Conservation (phyloP, 2,888 invertebrate genomes). For the Acleris sparsana region DNA sequence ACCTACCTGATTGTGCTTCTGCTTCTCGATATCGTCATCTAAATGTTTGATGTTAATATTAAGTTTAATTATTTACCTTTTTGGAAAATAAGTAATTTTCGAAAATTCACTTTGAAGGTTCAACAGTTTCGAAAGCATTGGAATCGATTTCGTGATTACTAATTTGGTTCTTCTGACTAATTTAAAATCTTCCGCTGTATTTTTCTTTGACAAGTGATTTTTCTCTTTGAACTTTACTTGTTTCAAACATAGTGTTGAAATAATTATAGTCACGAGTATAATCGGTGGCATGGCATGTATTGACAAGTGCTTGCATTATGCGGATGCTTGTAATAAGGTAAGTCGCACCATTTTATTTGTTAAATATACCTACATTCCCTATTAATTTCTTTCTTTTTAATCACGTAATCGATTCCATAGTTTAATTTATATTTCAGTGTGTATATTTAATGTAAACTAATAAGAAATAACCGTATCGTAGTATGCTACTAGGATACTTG, state of each 20-base stretch:
- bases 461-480: conserved; percentile 38
- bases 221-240: neutral
- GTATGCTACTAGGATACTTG: conserved; percentile 69
- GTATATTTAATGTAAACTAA: conserved; percentile 48
- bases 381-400: conserved; percentile 42
- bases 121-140: conserved; percentile 47
- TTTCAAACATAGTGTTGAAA: neutral
- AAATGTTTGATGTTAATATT: conserved; percentile 42
- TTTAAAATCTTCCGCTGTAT: neutral
- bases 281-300: conserved; percentile 67
- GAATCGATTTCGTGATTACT: conserved; percentile 75
- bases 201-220: neutral
- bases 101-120: neutral
- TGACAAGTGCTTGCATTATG: conserved; percentile 44
- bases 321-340: conserved; percentile 61
- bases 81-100: conserved; percentile 17
- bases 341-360: conserved; percentile 55
- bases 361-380: conserved; percentile 10
- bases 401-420: conserved; percentile 78
- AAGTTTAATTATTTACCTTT: conserved; percentile 36
- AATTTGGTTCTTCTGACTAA: neutral
- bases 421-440: conserved; percentile 56
- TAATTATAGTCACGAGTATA: neutral
- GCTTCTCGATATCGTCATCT: conserved; percentile 41
- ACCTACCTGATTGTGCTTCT: conserved; percentile 42